Evolutionary conservation across 2,888 invertebrate genomes (phyloP), one percentile per base, ranked within the genome.

Genomic region (Tryphoninae sp.): DNA sequence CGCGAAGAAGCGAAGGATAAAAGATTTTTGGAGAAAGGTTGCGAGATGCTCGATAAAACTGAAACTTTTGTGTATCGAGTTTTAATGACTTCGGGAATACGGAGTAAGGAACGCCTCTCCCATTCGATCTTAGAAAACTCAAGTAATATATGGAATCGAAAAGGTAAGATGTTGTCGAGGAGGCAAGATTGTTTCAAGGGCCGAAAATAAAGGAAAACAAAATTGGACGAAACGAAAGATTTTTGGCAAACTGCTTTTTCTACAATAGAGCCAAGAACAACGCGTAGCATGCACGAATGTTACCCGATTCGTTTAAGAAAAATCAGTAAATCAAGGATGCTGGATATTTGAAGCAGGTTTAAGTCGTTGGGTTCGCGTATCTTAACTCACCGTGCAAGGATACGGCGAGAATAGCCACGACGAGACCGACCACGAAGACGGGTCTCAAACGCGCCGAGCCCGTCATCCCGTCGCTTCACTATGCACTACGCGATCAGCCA

Each of bases 381-480:
- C 49, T 23, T 72, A 87, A 93, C 93, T 92, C 92, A 94, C 94
- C 93, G 92, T 93, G 93, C 93, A 93, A 93, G 93, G 93, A 90
- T 90, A 92, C 90, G 92, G 93, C 92, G 92, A 93, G 92, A 89
- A 93, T 92, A 89, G 92, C 86, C 86, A 88, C 88, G 88, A 93
- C 91, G 92, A 93, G 93, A 92, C 93, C 92, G 91, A 93, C 92
- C 91, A 93, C 91, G 91, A 93, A 90, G 89, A 93, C 92, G 92
- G 93, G 92, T 92, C 93, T 93, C 92, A 93, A 93, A 92, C 91
- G 92, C 90, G 92, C 92, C 92, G 92, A 93, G 93, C 93, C 93
- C 93, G 93, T 93, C 93, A 93, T 93, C 92, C 92, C 93, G 92
- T 93, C 92, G 92, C 92, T 89, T 94, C 92, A 93, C 94, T 93